phyloP scores from a whole-genome alignment of 2,888 invertebrate species.

The Cylindroiulus punctatus region DNA sequence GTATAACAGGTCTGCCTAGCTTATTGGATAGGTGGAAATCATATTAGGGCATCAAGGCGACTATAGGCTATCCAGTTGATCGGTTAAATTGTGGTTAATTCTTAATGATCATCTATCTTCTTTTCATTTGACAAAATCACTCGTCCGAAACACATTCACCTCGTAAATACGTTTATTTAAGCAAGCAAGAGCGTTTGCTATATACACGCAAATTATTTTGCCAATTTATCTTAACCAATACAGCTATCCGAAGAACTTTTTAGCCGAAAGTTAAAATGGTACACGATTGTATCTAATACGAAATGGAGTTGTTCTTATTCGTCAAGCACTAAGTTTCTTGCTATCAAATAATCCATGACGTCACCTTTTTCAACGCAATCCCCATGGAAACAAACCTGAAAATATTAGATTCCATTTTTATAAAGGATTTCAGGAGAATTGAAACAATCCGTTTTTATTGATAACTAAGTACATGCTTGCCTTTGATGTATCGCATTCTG shows the following conservation, averaged over 20 bases:
- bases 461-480: neutral
- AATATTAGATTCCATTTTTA: neutral
- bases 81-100: too few relatives aligned
- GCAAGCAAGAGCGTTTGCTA: too few relatives aligned
- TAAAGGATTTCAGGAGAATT: neutral
- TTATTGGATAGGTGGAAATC: too few relatives aligned
- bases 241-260: neutral
- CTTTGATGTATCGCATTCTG: neutral
- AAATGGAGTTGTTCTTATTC: neutral
- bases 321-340: neutral
- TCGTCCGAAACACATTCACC: too few relatives aligned
- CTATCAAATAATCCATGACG: neutral
- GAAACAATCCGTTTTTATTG: neutral
- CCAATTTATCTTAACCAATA: too few relatives aligned
- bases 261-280: neutral
- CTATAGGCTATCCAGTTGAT: too few relatives aligned
- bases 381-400: constrained; percentile 22
- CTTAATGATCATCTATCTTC: too few relatives aligned
- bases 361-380: neutral
- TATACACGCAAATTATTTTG: too few relatives aligned
- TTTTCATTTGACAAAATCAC: too few relatives aligned
- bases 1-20: too few relatives aligned
- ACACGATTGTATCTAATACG: neutral
- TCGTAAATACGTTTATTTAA: too few relatives aligned
- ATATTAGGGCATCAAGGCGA: too few relatives aligned